Evolutionary conservation across 2,113 vertebrate genomes (phyloP).

Genomic region (Merops nubicus): DNA sequence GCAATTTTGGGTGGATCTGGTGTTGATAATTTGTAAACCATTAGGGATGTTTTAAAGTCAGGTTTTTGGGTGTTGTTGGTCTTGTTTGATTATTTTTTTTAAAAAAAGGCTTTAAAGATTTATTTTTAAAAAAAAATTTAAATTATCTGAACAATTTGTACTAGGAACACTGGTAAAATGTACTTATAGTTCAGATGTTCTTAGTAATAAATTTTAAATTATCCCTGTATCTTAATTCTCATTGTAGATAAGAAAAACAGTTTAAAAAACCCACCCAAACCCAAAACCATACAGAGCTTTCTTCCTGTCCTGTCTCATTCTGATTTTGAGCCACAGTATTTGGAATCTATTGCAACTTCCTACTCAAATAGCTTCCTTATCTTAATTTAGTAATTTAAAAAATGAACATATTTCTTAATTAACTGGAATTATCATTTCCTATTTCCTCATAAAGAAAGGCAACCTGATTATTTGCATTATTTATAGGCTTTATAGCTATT

Average conservation of each 20-base stretch:
- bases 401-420: not conserved
- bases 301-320: not conserved
- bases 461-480: not conserved
- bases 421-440: not conserved
- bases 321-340: not conserved
- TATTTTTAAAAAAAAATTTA: no score
- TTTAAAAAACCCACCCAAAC: not conserved
- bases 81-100: no score
- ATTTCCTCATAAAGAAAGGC: not conserved
- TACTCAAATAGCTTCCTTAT: not conserved
- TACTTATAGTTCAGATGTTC: not conserved
- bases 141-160: not conserved
- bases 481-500: not conserved
- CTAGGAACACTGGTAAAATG: not conserved
- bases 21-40: constrained; percentile 14
- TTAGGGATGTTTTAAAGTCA: not conserved
- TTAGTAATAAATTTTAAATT: not conserved
- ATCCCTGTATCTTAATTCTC: not conserved
- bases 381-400: not conserved
- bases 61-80: not conserved
- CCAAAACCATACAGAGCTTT: not conserved
- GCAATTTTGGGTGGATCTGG: constrained; percentile 25
- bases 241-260: not conserved
- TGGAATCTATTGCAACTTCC: not conserved
- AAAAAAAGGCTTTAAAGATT: not conserved